Evolutionary conservation across 2,797 vertebrate species (phyloP), one percentile per base, ranked within the genome.

Genomic region (Sparidentex hasta): DNA sequence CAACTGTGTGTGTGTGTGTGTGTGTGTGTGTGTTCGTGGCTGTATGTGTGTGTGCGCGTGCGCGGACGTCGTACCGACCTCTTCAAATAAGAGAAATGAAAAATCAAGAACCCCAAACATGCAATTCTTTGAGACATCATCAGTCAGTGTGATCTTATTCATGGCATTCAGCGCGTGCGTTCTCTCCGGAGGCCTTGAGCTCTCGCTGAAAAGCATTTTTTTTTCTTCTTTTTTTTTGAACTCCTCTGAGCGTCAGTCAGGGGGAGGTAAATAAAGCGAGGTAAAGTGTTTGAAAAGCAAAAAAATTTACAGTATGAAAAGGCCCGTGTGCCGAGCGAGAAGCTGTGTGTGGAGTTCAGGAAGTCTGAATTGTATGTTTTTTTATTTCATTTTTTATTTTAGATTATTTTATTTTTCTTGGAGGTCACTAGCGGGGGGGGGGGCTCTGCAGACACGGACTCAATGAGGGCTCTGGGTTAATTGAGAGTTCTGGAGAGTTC

Each of bases 61-160:
- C 25, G 27, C 27, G 55, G 6, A 44, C 5, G 2, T 74, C 50
- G 76, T 71, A 43, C 46, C 14, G 7, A 70, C 68, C 47, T 67
- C 50, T 61, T 8, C 11, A 33, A 56, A 50, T 65, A 63, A 48
- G 52, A 68, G 3, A 64, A 7, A 33, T 33, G 33, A 21, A 54
- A 52, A 59, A 9, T 25, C 33, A 55, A 62, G n/a, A 70, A 70
- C 51, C 38, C 25, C 29, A 61, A 20, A 9, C 59, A 57, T 25
- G 4, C 48, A 33, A 7, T 23, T 84, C 48, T 87, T 51, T 71
- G 44, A 73, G 47, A 55, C 64, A 21, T 71, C 55, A 11, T 56
- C 41, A 27, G 17, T 71, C 58, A 20, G 29, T 23, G 21, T 33
- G 51, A 75, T 63, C 27, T n/a, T 48, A 9, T 58, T 70, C 43